Evolutionary conservation across 1,140 invertebrate genomes (phyloP), one percentile per base, ranked within the genome.

Genomic region (Drosophila rufa): DNA sequence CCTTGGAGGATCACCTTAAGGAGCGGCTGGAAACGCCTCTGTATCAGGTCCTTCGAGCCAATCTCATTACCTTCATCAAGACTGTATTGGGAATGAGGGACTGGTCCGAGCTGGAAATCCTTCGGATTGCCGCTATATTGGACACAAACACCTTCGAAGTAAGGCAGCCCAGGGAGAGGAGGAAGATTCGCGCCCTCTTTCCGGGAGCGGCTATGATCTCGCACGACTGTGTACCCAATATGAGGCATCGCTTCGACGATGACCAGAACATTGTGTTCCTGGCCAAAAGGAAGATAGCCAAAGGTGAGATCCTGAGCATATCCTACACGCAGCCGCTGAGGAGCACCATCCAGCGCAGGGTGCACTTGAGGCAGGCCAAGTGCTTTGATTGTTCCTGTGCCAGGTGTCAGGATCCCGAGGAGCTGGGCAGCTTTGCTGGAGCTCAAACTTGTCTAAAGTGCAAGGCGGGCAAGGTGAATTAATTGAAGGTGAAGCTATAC

Each of bases 71-170:
- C 2, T 95, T 95, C 68, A 93, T 96, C 33, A 93, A 94, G 57
- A 94, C 95, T 48, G 94, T 95, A 12, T 90, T 96, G 47, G 93
- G 94, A 7, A 57, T 95, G 42, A 86, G 92, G 2, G 80, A 93
- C 11, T 94, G 94, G 82, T 93, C 94, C 38, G 94, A 94, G 70
- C 92, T 95, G 78, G 94, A 95, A 4, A 95, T 96, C 36, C 91
- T 96, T 14, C 94, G 94, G 80, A 93, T 95, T 6, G 95, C 95
- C 40, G 95, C 94, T 3, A 95, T 96, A 62, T 93, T 96, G 62
- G 95, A 96, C 73, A 95, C 95, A 3, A 96, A 96, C 78, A 93
- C 95, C 15, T 96, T 95, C 74, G 95, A 95, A 76, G 92, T 95
- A 2, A 92, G 94, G 53, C 94, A 94, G 40, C 82, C 89, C 14